A percentile compares a stretch with the other conserved stretches of the same genome.
phyloP scores from a whole-genome alignment of 1,140 invertebrate species.

The Lasioglossum baleicum region DNA sequence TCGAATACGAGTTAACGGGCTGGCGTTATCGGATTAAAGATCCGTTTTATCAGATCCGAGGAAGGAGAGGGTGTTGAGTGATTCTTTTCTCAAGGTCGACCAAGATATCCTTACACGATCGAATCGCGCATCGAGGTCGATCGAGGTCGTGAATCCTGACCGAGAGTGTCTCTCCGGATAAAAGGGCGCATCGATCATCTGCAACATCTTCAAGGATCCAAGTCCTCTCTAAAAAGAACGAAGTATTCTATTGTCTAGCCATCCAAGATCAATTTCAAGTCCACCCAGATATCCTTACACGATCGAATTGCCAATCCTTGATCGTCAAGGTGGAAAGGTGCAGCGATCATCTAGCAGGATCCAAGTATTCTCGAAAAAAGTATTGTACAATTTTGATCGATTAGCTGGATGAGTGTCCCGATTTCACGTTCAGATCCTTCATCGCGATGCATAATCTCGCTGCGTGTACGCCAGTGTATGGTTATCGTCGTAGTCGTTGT shows the following conservation, averaged over 20 bases:
- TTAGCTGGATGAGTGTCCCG: neutral
- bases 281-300: too few species aligned
- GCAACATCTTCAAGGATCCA: neutral
- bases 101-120: too few species aligned
- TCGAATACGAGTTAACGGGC: neutral
- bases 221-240: neutral
- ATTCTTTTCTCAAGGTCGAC: neutral
- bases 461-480: neutral
- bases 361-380: too few species aligned
- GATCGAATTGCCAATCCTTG: too few species aligned
- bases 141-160: too few species aligned
- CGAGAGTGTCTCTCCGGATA: too few species aligned
- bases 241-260: neutral
- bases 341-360: neutral
- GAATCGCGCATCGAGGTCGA: too few species aligned
- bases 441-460: neutral
- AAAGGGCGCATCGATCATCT: too few species aligned
- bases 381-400: neutral
- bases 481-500: slow-evolving; percentile 17
- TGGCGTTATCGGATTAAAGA: neutral
- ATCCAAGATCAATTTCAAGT: too few species aligned
- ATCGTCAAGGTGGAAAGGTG: too few species aligned
- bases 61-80: neutral
- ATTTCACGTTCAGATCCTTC: neutral
- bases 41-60: neutral